Conservation (phyloP, 2,888 invertebrate species). For the Omphaloscelis lunosa region DNA sequence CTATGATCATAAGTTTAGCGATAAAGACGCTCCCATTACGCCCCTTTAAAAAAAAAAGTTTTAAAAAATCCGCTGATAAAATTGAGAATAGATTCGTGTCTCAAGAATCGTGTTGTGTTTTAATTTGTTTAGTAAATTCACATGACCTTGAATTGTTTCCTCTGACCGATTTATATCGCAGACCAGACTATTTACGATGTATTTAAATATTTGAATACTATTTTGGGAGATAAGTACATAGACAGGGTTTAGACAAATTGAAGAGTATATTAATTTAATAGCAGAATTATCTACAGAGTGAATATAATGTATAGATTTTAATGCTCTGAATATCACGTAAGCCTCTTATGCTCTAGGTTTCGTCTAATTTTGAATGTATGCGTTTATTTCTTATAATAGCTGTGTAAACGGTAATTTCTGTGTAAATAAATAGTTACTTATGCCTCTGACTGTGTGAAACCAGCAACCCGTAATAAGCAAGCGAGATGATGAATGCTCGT, state of each 20-base stretch:
- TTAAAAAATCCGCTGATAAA: too few relatives aligned
- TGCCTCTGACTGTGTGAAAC: background rate
- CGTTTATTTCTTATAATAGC: background rate
- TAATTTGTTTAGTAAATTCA: slow-evolving; percentile 40
- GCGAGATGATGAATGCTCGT: background rate
- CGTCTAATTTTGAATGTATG: background rate
- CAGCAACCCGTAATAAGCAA: background rate
- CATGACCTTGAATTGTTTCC: slow-evolving; percentile 62
- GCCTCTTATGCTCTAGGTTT: background rate
- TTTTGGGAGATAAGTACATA: slow-evolving; percentile 13
- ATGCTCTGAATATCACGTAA: too few relatives aligned
- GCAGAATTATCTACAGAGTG: background rate
- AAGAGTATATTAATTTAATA: background rate
- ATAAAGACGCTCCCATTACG: too few relatives aligned
- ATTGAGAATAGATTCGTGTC: too few relatives aligned
- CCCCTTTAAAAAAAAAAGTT: too few relatives aligned
- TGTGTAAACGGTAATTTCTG: background rate
- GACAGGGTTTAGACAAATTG: background rate
- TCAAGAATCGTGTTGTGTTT: slow-evolving; percentile 27
- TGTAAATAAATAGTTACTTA: background rate
- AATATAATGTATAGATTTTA: background rate
- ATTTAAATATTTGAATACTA: slow-evolving; percentile 31
- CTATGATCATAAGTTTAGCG: too few relatives aligned
- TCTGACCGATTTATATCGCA: slow-evolving; percentile 24
- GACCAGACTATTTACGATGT: slow-evolving; percentile 39